Evolutionary conservation across 92 coral and sea anemone species (phyloP), one percentile per base, ranked within the genome.

Genomic region (Nematostella vectensis): DNA sequence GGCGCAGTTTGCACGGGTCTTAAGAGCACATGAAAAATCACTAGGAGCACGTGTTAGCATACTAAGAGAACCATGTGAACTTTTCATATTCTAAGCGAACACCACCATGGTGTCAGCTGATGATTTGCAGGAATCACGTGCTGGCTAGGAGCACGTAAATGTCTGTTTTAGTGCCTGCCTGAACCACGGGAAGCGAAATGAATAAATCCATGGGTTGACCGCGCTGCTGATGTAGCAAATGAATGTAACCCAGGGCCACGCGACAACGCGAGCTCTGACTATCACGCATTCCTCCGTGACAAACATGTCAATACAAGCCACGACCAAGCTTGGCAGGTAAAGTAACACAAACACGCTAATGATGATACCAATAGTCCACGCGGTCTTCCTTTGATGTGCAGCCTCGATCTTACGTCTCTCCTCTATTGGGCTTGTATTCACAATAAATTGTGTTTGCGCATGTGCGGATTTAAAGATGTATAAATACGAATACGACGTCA

Each of bases 141-240:
- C 8, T 8, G 9, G 42, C 8, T 8, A 15, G 8, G 8, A 36
- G 42, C 42, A 8, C 42, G 42, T 15, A n/a, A n/a, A n/a, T n/a
- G n/a, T n/a, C n/a, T n/a, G 12, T 22, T 45, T 45, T 4, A 11
- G 18, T 4, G 51, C 51, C 4, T 45, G 51, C 18, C 51, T 45
- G 21, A 45, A 45, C 17, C 18, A 11, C 23, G 51, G 4, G 4
- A 45, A 45, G 9, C 51, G 12, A 4, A 45, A 9, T 4, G 51
- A 45, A 19, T 45, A 45, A 9, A 45, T 45, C 51, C 51, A 45
- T 6, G 51, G 51, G 21, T 45, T 45, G 4, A 45, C 51, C 12
- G 51, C 51, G 23, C 17, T 9, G 18, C 51, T 45, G 23, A 22
- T 22, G 21, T 10, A 45, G 51, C 18, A 11, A 10, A 45, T 22